phyloP scores from a whole-genome alignment of 2,888 invertebrate species.

The Ceratothoa steindachneri region DNA sequence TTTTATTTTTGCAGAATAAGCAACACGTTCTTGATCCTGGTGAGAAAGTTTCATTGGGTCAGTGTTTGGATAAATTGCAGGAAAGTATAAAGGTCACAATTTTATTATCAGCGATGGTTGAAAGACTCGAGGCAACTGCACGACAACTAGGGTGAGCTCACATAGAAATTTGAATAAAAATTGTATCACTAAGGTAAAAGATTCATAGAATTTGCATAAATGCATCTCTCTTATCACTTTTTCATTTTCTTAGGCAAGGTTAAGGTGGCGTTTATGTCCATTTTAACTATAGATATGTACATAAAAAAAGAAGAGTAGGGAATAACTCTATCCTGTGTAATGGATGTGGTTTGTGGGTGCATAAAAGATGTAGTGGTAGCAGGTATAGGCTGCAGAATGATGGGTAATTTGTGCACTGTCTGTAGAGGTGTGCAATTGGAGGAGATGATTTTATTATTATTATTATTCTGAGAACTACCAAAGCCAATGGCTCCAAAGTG shows the following conservation, averaged over 20 bases:
- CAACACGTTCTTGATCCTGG: constrained; percentile 78
- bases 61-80: constrained; percentile 84
- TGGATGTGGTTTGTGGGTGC: too few relatives aligned
- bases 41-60: constrained; percentile 79
- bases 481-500: too few relatives aligned
- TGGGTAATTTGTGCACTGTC: too few relatives aligned
- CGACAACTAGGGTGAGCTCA: constrained; percentile 73
- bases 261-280: not conserved
- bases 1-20: constrained; percentile 67
- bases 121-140: constrained; percentile 83
- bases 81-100: constrained; percentile 90
- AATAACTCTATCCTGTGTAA: too few relatives aligned
- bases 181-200: not conserved
- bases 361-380: too few relatives aligned
- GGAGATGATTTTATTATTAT: too few relatives aligned
- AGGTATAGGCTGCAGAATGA: too few relatives aligned
- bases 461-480: too few relatives aligned
- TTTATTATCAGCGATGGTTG: constrained; percentile 81
- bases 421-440: too few relatives aligned
- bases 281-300: too few relatives aligned
- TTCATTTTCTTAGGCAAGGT: not conserved
- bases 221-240: constrained; percentile 14
- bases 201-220: too few relatives aligned
- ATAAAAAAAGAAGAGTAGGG: too few relatives aligned
- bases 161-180: not conserved